These are phyloP conservation scores for Cairina moschata DNA, from an alignment of 2,113 vertebrate genomes.

Conservation along the genomic window DNA sequence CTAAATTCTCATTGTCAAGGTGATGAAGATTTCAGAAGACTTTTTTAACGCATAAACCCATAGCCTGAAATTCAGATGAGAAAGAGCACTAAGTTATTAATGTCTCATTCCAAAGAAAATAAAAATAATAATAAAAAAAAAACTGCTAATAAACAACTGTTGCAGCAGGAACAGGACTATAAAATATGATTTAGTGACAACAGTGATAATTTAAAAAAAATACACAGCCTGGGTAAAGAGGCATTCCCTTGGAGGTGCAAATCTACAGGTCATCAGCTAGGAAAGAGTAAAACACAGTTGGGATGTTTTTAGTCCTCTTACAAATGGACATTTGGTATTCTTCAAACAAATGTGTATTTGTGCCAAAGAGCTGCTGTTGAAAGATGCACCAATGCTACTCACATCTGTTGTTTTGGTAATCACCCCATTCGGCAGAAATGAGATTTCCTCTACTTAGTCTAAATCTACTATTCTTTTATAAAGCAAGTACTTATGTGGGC, in stretches of 20 bases:
- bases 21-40: not conserved
- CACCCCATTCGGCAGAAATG: not conserved
- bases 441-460: not conserved
- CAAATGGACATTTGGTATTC: conserved; percentile 41
- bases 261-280: not conserved
- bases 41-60: not conserved
- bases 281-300: not conserved
- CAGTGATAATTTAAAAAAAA: not conserved
- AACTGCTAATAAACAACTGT: not conserved
- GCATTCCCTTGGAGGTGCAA: not conserved
- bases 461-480: conserved; percentile 31
- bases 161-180: not conserved
- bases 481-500: not conserved
- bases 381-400: not conserved
- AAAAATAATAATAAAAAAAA: too few relatives aligned
- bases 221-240: not conserved
- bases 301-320: not conserved
- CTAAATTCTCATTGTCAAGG: not conserved
- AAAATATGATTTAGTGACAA: not conserved
- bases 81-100: not conserved
- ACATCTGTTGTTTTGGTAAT: conserved; percentile 41
- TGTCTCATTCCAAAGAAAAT: not conserved
- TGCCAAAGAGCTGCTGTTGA: conserved; percentile 28
- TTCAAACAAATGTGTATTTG: conserved; percentile 16
- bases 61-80: not conserved